Conservation (phyloP, 23 tunicate species). For the Trididemnum nubilum region DNA sequence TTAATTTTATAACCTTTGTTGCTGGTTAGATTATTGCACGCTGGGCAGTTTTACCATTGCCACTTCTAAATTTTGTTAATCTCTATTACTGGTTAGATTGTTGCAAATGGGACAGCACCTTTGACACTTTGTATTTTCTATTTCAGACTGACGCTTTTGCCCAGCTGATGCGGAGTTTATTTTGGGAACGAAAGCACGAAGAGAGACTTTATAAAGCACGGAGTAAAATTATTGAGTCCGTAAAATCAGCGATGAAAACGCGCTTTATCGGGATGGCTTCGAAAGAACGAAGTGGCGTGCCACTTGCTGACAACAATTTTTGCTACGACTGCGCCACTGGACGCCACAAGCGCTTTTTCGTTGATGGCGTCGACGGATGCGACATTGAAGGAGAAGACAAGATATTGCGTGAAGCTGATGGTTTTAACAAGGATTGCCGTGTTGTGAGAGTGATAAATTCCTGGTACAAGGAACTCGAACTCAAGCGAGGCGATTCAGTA, state of each 20-base stretch:
- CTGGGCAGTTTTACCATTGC: not conserved
- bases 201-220: not conserved
- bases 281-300: not conserved
- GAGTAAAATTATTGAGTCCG: not conserved
- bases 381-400: not conserved
- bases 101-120: too few species aligned
- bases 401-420: not conserved
- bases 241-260: constrained; percentile 15
- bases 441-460: constrained; percentile 10
- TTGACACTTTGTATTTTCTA: too few species aligned
- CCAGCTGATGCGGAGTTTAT: not conserved
- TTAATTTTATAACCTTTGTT: too few species aligned
- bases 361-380: constrained; percentile 1
- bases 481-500: not conserved
- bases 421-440: constrained; percentile 1
- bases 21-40: not conserved
- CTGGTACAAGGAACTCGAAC: not conserved
- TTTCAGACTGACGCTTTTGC: not conserved
- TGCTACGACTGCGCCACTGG: constrained; percentile 19
- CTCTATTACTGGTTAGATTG: too few species aligned
- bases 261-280: constrained; percentile 5
- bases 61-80: too few species aligned
- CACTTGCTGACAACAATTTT: not conserved
- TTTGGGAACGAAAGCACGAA: constrained; percentile 1
- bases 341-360: not conserved